Percentiles rank a stretch among this genome's conserved stretches.
Conservation (phyloP, 2,888 invertebrate genomes). For the Xestoiulus laeticollis region DNA sequence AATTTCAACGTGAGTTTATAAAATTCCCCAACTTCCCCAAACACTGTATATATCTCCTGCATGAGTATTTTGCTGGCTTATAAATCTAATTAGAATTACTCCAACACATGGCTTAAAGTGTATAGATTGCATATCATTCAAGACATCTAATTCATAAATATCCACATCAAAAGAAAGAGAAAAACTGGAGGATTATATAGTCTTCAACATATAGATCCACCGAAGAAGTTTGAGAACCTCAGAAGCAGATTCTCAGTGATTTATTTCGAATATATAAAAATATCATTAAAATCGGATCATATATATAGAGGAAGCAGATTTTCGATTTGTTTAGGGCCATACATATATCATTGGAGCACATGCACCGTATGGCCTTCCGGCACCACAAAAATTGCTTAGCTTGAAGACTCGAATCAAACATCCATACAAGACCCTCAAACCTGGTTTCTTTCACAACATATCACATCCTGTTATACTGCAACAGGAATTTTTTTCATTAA, state of each 20-base stretch:
- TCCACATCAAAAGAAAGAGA: background rate
- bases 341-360: background rate
- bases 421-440: background rate
- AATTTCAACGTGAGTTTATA: background rate
- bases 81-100: background rate
- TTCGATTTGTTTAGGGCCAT: background rate
- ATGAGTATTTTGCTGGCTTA: background rate
- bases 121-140: background rate
- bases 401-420: background rate
- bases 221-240: background rate
- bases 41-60: background rate
- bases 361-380: background rate
- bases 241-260: too few species aligned
- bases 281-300: slow-evolving; percentile 15
- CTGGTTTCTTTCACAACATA: background rate
- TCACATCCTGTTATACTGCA: background rate
- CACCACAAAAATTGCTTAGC: background rate
- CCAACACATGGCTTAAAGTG: background rate
- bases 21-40: too few species aligned
- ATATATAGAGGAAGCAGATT: background rate
- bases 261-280: background rate
- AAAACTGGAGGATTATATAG: background rate
- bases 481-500: background rate
- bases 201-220: background rate
- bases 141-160: background rate